Conservation (phyloP, 2,113 vertebrate genomes). For the Sardina pilchardus region DNA sequence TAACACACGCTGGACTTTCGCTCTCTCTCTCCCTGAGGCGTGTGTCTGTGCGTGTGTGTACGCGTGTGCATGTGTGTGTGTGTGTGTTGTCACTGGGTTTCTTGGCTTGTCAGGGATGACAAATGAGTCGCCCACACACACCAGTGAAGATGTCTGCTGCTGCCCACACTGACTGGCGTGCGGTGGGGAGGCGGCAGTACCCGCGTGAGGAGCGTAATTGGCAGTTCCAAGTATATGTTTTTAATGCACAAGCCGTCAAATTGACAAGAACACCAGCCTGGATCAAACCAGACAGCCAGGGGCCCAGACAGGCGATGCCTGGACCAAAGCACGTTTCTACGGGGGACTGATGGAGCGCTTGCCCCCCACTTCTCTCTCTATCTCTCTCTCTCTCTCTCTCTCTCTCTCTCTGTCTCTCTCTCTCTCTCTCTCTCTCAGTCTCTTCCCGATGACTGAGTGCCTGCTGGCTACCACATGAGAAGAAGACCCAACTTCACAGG, state of each 20-base stretch:
- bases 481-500: not conserved
- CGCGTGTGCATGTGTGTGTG: not conserved
- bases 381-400: not conserved
- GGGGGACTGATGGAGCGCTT: not conserved
- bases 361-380: not conserved
- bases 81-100: not conserved
- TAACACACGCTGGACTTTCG: too few relatives aligned
- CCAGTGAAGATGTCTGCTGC: not conserved
- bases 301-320: not conserved
- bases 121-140: slow-evolving; percentile 8
- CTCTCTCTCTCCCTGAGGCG: too few relatives aligned
- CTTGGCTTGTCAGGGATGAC: not conserved
- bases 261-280: slow-evolving; percentile 6
- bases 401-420: not conserved
- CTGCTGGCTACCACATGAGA: not conserved
- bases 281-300: slow-evolving; percentile 5
- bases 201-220: not conserved
- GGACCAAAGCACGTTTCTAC: not conserved
- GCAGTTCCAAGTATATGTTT: not conserved
- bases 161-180: not conserved
- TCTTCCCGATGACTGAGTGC: not conserved
- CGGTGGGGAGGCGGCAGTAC: not conserved
- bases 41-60: not conserved
- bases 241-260: not conserved
- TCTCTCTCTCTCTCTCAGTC: not conserved